A percentile compares a stretch with the other conserved stretches of the same genome.
phyloP scores from a whole-genome alignment of 2,797 vertebrate species.

The Malacoraja senta region DNA sequence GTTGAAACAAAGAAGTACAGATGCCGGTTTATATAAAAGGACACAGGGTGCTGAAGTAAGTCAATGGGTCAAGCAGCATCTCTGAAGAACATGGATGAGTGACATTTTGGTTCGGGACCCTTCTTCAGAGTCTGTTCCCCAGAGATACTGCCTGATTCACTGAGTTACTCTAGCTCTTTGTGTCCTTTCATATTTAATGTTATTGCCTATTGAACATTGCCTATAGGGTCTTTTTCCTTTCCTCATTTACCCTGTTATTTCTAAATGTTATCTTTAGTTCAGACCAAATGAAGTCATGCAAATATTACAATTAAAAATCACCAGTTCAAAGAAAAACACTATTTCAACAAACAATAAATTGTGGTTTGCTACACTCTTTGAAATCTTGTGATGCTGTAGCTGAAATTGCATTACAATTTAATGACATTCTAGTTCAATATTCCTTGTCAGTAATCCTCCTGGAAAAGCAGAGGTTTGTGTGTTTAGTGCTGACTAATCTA shows the following conservation, averaged over 20 bases:
- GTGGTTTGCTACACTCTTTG: neutral
- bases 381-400: neutral
- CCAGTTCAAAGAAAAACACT: neutral
- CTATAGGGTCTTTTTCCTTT: neutral
- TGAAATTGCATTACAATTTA: neutral
- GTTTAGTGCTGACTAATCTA: constrained; percentile 19
- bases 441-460: neutral
- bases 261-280: neutral
- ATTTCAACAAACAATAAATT: constrained; percentile 28
- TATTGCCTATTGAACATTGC: too few species aligned
- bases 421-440: neutral
- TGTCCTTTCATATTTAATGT: too few species aligned
- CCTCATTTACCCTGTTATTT: neutral
- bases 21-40: neutral
- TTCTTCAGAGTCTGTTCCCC: too few species aligned
- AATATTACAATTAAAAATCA: neutral
- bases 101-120: too few species aligned
- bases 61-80: too few species aligned
- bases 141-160: too few species aligned
- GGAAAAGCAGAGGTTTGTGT: neutral
- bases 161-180: too few species aligned
- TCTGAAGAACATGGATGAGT: too few species aligned
- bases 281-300: neutral
- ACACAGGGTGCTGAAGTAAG: too few species aligned
- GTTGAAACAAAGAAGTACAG: too few species aligned